Percentiles rank a stretch among this genome's conserved stretches.
phyloP scores from a whole-genome alignment of 2,888 invertebrate genomes.

The Erebia aethiops region DNA sequence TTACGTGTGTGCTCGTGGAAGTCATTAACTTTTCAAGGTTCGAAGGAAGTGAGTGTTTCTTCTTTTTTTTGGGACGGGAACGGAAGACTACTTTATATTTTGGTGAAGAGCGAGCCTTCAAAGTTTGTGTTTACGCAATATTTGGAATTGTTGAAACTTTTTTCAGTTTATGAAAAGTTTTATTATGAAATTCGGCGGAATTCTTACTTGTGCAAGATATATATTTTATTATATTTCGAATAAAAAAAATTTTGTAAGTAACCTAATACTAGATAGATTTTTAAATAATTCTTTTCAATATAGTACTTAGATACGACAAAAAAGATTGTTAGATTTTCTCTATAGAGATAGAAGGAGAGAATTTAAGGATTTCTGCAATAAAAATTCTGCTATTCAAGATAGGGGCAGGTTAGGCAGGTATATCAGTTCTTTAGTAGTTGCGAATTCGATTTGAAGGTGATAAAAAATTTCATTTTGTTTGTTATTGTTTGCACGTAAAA shows the following conservation, averaged over 20 bases:
- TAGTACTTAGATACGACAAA: too few species aligned
- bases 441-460: not conserved
- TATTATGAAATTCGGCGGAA: not conserved
- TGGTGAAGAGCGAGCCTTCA: slow-evolving; percentile 29
- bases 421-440: too few species aligned
- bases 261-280: too few species aligned
- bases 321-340: too few species aligned
- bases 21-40: slow-evolving; percentile 70
- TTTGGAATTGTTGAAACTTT: not conserved
- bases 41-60: slow-evolving; percentile 65
- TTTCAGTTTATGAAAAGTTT: not conserved
- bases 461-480: not conserved
- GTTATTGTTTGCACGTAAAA: not conserved
- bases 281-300: too few species aligned
- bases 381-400: too few species aligned
- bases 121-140: slow-evolving; percentile 1
- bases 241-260: too few species aligned
- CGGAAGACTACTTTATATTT: slow-evolving; percentile 40
- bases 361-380: too few species aligned
- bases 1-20: slow-evolving; percentile 67
- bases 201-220: not conserved
- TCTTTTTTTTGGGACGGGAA: slow-evolving; percentile 45
- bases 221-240: too few species aligned
- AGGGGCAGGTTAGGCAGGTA: too few species aligned
- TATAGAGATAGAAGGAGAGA: too few species aligned